These are phyloP conservation scores for Tetragnatha versicolor DNA, from an alignment of 1,140 invertebrate genomes.

Conservation along the genomic window DNA sequence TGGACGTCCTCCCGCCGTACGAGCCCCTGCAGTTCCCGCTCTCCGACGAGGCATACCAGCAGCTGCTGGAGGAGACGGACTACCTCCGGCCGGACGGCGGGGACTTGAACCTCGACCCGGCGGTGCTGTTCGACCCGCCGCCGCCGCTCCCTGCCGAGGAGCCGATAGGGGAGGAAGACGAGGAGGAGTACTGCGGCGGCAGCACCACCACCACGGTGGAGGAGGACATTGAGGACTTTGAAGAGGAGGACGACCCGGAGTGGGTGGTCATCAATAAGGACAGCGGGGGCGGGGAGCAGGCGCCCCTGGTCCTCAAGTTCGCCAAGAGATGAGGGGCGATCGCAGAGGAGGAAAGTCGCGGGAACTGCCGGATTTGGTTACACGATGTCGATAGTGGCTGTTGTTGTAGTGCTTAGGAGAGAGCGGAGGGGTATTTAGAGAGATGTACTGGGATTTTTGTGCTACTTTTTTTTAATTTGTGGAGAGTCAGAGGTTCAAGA, in stretches of 20 bases:
- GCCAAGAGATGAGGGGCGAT: constrained; percentile 34
- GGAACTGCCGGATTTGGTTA: no score
- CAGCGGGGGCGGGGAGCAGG: background rate
- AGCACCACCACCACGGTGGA: constrained; percentile 9
- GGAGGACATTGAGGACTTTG: background rate
- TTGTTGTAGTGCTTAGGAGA: background rate
- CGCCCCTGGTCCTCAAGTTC: constrained; percentile 23
- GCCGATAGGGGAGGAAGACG: background rate
- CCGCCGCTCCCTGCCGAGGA: background rate
- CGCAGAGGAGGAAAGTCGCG: background rate
- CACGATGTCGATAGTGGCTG: background rate
- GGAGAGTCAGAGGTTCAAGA: background rate
- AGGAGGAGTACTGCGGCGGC: background rate
- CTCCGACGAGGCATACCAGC: constrained; percentile 72
- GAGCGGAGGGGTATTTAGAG: background rate
- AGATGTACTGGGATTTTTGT: background rate
- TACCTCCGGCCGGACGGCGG: background rate
- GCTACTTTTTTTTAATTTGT: background rate
- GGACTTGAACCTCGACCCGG: background rate
- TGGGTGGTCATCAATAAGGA: constrained; percentile 21
- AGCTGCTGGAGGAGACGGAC: constrained; percentile 70
- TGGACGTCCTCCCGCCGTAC: constrained; percentile 69
- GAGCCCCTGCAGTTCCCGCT: constrained; percentile 78
- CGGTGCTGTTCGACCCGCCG: background rate
- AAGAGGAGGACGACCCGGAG: constrained; percentile 30